Evolutionary conservation across 2,888 invertebrate species (phyloP).

Genomic region (Aleiodes testaceus): DNA sequence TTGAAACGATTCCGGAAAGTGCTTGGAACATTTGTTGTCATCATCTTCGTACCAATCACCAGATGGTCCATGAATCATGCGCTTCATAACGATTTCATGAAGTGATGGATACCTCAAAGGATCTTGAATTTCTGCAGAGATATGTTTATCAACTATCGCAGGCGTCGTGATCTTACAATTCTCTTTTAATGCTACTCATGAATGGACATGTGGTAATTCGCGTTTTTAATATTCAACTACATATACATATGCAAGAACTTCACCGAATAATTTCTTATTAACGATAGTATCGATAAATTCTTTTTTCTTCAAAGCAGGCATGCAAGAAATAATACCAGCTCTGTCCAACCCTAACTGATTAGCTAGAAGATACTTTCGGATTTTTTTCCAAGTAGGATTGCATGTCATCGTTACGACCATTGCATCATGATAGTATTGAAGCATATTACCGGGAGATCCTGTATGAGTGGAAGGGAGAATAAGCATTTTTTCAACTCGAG

Average conservation of each 20-base stretch:
- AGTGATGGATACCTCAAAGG: slow-evolving; percentile 52
- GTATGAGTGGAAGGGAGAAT: slow-evolving; percentile 2
- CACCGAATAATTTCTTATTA: not conserved
- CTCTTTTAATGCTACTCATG: not conserved
- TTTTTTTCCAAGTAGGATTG: no score
- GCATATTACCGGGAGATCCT: slow-evolving; percentile 9
- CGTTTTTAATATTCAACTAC: slow-evolving; percentile 10
- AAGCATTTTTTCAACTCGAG: slow-evolving; percentile 1
- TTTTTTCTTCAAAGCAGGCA: slow-evolving; percentile 3
- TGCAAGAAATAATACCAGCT: not conserved
- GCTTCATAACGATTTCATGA: slow-evolving; percentile 58
- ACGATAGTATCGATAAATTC: not conserved
- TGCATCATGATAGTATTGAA: no score
- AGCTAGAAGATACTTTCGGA: no score
- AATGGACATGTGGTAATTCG: not conserved
- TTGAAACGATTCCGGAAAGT: not conserved
- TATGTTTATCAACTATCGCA: not conserved
- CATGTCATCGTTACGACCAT: no score
- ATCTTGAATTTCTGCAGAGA: no score
- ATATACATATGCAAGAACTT: no score
- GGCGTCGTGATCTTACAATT: not conserved
- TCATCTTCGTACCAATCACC: slow-evolving; percentile 48
- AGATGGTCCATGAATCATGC: slow-evolving; percentile 67
- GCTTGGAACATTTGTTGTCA: not conserved
- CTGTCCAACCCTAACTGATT: not conserved